phyloP scores from a whole-genome alignment of 2,888 invertebrate genomes.

The Galerucella pusilla region DNA sequence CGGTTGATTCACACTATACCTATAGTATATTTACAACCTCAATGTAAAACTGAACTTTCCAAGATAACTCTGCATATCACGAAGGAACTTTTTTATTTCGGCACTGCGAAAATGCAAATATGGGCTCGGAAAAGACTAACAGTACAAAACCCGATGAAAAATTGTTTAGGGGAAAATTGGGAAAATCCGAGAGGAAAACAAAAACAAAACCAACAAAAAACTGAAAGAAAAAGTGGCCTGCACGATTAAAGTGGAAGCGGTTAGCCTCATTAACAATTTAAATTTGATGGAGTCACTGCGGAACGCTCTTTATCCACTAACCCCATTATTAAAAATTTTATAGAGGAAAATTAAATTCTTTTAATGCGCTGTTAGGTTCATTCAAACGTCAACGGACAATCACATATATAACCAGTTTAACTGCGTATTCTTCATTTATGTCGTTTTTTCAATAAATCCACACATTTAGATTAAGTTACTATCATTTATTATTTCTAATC shows the following conservation, averaged over 20 bases:
- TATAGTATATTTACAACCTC: no score
- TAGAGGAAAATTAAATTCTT: constrained; percentile 22
- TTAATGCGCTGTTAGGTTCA: constrained; percentile 8
- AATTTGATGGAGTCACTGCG: constrained; percentile 27
- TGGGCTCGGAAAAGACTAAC: not conserved
- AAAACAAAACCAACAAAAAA: constrained; percentile 24
- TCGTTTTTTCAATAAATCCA: not conserved
- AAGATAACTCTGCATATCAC: not conserved
- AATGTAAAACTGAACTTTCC: no score
- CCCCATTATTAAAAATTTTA: constrained; percentile 23
- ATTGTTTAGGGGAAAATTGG: constrained; percentile 13
- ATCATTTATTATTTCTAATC: no score
- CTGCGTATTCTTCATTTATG: not conserved
- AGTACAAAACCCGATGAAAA: constrained; percentile 11
- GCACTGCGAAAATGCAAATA: constrained; percentile 5
- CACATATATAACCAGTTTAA: not conserved
- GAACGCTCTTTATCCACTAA: constrained; percentile 14
- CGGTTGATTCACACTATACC: no score
- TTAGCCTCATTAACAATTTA: constrained; percentile 32
- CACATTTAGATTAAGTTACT: not conserved
- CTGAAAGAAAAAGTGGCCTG: constrained; percentile 19
- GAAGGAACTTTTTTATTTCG: not conserved
- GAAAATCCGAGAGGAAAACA: constrained; percentile 16
- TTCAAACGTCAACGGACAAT: not conserved
- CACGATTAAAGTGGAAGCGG: constrained; percentile 22